Evolutionary conservation across 2,113 vertebrate genomes (phyloP).

Genomic region (Actenoides hombroni): DNA sequence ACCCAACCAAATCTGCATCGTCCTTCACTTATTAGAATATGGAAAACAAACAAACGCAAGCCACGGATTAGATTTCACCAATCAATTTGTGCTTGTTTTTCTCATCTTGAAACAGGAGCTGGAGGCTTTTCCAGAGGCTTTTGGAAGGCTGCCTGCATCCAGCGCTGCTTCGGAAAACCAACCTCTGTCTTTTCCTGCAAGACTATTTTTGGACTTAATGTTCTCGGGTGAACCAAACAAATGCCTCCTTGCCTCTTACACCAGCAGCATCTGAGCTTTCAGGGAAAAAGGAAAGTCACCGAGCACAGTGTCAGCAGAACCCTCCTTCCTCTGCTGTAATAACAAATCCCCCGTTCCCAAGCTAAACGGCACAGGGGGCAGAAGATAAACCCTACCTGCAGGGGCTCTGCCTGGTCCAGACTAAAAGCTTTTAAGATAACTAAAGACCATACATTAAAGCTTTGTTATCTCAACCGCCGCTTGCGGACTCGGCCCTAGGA

Average conservation of each 20-base stretch:
- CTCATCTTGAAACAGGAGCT: background rate
- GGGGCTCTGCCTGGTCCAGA: background rate
- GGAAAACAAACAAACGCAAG: constrained; percentile 17
- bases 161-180: background rate
- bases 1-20: background rate
- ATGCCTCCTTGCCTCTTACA: constrained; percentile 10
- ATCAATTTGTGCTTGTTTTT: background rate
- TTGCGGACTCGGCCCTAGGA: background rate
- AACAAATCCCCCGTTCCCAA: background rate
- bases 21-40: background rate
- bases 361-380: background rate
- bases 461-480: background rate
- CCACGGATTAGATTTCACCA: background rate
- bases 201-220: constrained; percentile 46
- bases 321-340: background rate
- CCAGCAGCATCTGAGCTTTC: background rate
- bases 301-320: background rate
- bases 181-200: constrained; percentile 29
- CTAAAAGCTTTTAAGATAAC: background rate
- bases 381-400: background rate
- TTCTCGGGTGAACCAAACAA: constrained; percentile 50
- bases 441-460: background rate
- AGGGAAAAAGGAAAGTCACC: background rate
- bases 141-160: constrained; percentile 35
- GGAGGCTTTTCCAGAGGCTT: background rate